Conservation (phyloP, 2,888 invertebrate species). For the Latheticus oryzae region DNA sequence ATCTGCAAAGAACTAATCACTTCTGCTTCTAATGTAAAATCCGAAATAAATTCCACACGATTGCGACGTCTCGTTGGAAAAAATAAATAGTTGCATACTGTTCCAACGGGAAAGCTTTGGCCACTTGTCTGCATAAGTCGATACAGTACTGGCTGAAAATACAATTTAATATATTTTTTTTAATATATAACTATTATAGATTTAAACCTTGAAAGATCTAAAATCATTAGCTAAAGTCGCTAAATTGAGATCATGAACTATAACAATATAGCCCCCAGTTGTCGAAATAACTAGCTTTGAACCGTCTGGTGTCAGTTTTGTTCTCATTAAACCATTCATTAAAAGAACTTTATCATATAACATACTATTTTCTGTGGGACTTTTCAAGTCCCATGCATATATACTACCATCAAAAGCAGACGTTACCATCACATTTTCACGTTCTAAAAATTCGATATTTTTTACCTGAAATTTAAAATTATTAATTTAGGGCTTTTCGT, state of each 20-base stretch:
- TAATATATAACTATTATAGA: too few species aligned
- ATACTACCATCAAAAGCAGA: conserved; percentile 95
- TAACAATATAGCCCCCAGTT: conserved; percentile 88
- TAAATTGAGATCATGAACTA: conserved; percentile 89
- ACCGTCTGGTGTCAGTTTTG: conserved; percentile 86
- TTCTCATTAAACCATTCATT: conserved; percentile 87
- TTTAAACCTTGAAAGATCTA: conserved; percentile 86
- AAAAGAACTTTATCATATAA: conserved; percentile 86
- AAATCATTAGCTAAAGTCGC: conserved; percentile 83
- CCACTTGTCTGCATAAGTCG: conserved; percentile 89
- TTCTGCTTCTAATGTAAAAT: conserved; percentile 94
- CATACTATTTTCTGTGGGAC: conserved; percentile 81
- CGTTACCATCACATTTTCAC: conserved; percentile 86
- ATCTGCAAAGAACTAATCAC: conserved; percentile 89
- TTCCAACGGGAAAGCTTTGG: conserved; percentile 83
- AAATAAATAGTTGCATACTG: conserved; percentile 86
- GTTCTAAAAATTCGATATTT: conserved; percentile 91
- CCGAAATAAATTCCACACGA: conserved; percentile 89
- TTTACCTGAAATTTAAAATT: conserved; percentile 78
- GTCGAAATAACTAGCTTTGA: conserved; percentile 91
- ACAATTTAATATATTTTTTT: too few species aligned
- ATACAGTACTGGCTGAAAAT: conserved; percentile 85
- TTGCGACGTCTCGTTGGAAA: conserved; percentile 79
- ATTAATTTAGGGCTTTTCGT: too few species aligned
- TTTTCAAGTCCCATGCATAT: conserved; percentile 94